phyloP scores from a whole-genome alignment of 2,113 vertebrate genomes.

The Lampris megalopsis region DNA sequence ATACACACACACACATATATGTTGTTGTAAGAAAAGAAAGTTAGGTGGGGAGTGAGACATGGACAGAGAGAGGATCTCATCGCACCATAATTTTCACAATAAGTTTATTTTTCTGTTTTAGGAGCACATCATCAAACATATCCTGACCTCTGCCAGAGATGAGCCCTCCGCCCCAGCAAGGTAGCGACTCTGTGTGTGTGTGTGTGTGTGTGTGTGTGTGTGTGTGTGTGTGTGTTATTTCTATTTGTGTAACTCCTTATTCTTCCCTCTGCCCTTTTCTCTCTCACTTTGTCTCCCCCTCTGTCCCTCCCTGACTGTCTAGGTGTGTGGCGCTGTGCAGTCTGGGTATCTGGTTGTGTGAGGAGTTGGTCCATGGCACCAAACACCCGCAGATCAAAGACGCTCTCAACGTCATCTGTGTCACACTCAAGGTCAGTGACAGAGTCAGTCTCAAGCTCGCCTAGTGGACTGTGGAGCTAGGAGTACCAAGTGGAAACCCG shows the following conservation, averaged over 20 bases:
- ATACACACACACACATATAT: too few relatives aligned
- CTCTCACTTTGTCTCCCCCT: neutral
- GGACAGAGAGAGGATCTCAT: too few relatives aligned
- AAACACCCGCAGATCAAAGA: slow-evolving; percentile 97
- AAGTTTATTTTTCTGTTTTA: slow-evolving; percentile 73
- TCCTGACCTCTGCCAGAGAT: slow-evolving; percentile 93
- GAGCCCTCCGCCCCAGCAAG: slow-evolving; percentile 96
- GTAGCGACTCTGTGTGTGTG: slow-evolving; percentile 70
- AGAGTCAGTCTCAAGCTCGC: neutral
- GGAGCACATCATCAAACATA: slow-evolving; percentile 97
- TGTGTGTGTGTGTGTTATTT: neutral
- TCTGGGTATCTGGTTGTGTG: slow-evolving; percentile 97
- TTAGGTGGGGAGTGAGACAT: too few relatives aligned
- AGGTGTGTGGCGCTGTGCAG: slow-evolving; percentile 98
- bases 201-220: neutral
- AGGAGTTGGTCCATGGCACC: slow-evolving; percentile 93
- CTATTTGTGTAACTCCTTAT: neutral
- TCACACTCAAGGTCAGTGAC: slow-evolving; percentile 92
- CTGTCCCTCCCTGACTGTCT: slow-evolving; percentile 37
- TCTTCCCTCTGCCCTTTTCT: neutral
- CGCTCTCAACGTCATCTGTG: slow-evolving; percentile 97
- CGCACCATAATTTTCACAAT: neutral
- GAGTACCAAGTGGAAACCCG: too few relatives aligned
- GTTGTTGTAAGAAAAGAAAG: too few relatives aligned
- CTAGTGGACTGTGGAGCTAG: too few relatives aligned